A percentile compares a stretch with the other conserved stretches of the same genome.
Evolutionary conservation across 1,140 invertebrate species (phyloP).

Genomic region (Eufriesea mexicana): DNA sequence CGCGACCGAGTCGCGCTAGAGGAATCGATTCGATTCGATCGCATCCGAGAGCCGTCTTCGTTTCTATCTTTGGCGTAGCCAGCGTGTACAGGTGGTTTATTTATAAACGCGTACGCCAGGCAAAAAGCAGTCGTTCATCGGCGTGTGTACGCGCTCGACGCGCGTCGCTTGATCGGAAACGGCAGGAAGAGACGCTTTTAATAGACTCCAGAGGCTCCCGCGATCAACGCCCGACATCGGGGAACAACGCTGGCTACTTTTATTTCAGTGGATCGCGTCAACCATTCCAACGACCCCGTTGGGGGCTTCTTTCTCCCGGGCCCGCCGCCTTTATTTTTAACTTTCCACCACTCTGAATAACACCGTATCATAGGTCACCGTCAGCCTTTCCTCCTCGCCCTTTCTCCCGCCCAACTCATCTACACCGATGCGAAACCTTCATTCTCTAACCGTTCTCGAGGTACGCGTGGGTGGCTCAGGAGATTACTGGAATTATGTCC

Average conservation of each 20-base stretch:
- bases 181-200: constrained; percentile 4
- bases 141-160: neutral
- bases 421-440: too few species aligned
- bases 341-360: neutral
- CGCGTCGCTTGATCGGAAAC: neutral
- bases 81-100: constrained; percentile 15
- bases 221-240: neutral
- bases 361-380: neutral
- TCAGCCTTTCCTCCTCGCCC: too few species aligned
- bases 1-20: too few species aligned
- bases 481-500: too few species aligned
- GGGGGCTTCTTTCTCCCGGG: neutral
- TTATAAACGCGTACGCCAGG: constrained; percentile 9
- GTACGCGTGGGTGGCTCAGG: neutral
- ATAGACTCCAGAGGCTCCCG: neutral
- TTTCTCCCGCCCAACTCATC: too few species aligned
- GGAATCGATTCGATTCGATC: too few species aligned
- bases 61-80: neutral
- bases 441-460: too few species aligned
- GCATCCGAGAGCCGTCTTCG: neutral
- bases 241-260: neutral
- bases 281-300: constrained; percentile 25
- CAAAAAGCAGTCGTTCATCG: neutral
- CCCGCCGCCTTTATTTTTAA: constrained; percentile 9
- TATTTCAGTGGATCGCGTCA: constrained; percentile 15